A percentile compares a stretch with the other conserved stretches of the same genome.
Evolutionary conservation across 2,797 vertebrate species (phyloP).

Genomic region (Mus minutoides): DNA sequence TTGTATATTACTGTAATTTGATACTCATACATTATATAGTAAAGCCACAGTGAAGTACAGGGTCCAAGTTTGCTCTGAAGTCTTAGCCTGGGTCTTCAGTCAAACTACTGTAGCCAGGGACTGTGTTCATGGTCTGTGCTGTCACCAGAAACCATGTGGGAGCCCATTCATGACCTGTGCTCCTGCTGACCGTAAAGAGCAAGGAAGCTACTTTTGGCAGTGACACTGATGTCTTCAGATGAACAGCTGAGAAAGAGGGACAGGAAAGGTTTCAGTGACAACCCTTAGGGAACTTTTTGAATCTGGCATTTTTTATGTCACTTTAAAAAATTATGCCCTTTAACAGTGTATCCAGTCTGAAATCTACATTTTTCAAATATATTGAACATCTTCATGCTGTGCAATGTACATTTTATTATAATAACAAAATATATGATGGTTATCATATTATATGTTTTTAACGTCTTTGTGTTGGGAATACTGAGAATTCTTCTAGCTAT

Average conservation of each 20-base stretch:
- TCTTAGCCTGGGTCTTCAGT: background rate
- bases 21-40: background rate
- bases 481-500: background rate
- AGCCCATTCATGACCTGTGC: background rate
- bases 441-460: background rate
- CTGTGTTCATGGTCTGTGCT: background rate
- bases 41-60: background rate
- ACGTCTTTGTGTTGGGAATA: background rate
- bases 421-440: background rate
- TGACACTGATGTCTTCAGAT: background rate
- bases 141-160: background rate
- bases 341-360: background rate
- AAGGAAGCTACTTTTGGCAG: background rate
- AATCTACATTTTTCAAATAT: background rate
- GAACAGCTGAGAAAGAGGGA: background rate
- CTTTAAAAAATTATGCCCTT: background rate
- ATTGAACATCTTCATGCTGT: background rate
- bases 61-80: background rate
- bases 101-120: background rate
- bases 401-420: background rate
- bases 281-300: background rate
- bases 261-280: background rate
- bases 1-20: background rate
- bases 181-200: background rate
- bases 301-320: background rate